These are phyloP conservation scores for Clusia tigrina DNA, from an alignment of 2,888 invertebrate genomes.

Conservation along the genomic window DNA sequence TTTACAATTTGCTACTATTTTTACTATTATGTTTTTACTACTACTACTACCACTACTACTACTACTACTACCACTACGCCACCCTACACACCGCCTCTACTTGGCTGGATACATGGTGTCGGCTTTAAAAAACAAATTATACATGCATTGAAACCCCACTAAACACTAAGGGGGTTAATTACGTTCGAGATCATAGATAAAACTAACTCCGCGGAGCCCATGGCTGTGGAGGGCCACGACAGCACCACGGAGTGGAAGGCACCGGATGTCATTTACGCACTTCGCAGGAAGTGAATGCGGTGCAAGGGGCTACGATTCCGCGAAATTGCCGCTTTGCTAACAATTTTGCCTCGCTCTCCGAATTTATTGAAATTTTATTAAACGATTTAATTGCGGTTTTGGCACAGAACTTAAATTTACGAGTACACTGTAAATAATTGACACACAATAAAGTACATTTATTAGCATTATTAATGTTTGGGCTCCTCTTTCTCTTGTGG, in stretches of 20 bases:
- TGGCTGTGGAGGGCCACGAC: too few relatives aligned
- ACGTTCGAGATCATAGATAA: conserved; percentile 5
- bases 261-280: conserved; percentile 39
- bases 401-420: not conserved
- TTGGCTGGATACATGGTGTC: not conserved
- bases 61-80: too few relatives aligned
- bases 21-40: not conserved
- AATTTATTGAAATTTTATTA: too few relatives aligned
- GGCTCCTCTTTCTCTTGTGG: conserved; percentile 50
- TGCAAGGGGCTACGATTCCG: conserved; percentile 19
- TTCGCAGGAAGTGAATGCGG: conserved; percentile 20
- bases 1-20: not conserved
- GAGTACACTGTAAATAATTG: too few relatives aligned
- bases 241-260: conserved; percentile 36
- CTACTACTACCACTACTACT: too few relatives aligned
- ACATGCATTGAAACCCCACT: not conserved
- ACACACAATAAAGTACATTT: too few relatives aligned
- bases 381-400: not conserved
- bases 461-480: too few relatives aligned
- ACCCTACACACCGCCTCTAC: not conserved
- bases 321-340: not conserved
- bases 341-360: not conserved
- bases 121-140: too few relatives aligned
- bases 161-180: conserved; percentile 14
- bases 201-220: not conserved